Conservation (phyloP, 2,797 vertebrate species). For the Kryptopterus vitreolus region DNA sequence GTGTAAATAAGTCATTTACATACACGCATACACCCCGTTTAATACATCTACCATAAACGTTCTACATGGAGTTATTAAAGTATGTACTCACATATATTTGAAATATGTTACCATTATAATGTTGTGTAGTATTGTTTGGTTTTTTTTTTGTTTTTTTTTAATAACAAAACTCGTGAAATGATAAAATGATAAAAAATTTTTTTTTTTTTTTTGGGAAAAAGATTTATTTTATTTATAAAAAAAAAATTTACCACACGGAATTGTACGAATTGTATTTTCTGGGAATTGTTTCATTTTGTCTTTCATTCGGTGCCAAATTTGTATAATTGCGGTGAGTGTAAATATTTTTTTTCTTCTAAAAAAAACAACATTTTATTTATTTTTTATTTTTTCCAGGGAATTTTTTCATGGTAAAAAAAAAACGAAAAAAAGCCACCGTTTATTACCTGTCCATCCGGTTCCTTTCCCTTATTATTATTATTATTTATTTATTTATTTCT, state of each 20-base stretch:
- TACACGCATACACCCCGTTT: conserved; percentile 20
- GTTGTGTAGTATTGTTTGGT: not conserved
- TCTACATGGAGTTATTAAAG: conserved; percentile 1
- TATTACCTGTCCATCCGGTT: not conserved
- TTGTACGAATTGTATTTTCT: no score
- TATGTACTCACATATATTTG: not conserved
- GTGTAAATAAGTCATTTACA: conserved; percentile 40
- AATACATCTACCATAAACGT: conserved; percentile 23
- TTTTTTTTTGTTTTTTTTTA: not conserved
- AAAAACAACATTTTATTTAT: not conserved
- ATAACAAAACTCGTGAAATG: not conserved
- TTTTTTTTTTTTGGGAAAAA: no score
- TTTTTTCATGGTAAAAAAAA: no score
- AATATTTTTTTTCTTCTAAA: not conserved
- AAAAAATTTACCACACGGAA: no score
- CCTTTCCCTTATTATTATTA: not conserved
- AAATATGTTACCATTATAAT: not conserved
- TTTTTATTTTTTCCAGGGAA: not conserved
- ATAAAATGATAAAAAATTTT: no score
- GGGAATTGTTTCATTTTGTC: no score
- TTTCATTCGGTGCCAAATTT: no score
- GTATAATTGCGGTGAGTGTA: not conserved
- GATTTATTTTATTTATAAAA: no score
- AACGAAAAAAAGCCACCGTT: not conserved
- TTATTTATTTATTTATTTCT: not conserved